Conservation (phyloP, 1,140 invertebrate species). For the Platyscapa corneri region DNA sequence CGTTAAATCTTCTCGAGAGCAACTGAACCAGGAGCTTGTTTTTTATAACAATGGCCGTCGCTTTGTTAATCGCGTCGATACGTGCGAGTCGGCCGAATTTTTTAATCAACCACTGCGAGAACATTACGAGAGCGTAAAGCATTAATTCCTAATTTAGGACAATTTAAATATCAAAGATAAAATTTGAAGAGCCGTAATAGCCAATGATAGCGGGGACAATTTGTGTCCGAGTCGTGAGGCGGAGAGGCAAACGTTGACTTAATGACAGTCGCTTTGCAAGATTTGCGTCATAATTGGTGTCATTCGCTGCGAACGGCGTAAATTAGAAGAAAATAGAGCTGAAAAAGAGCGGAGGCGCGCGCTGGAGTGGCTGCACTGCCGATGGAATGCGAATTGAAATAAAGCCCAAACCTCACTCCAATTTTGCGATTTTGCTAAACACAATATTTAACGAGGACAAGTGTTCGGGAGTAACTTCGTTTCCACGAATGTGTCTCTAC, state of each 20-base stretch:
- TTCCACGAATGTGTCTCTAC: neutral
- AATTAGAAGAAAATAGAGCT: neutral
- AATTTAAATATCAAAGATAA: neutral
- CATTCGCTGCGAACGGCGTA: neutral
- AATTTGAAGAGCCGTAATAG: neutral
- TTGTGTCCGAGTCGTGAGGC: neutral
- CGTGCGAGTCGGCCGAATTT: neutral
- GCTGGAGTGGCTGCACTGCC: neutral
- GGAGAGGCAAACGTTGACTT: neutral
- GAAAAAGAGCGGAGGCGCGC: neutral
- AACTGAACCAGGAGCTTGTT: neutral
- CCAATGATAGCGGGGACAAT: neutral
- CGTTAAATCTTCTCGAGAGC: too few relatives aligned
- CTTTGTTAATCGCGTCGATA: neutral
- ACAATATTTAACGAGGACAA: too few relatives aligned
- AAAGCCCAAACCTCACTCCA: neutral
- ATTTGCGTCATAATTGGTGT: conserved; percentile 9
- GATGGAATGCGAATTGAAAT: neutral
- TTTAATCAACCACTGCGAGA: neutral
- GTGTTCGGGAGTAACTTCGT: neutral
- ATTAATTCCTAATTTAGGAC: neutral
- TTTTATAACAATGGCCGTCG: neutral
- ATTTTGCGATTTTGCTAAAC: too few relatives aligned
- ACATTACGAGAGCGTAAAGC: neutral
- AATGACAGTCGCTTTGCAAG: neutral